A percentile compares a stretch with the other conserved stretches of the same genome.
Conservation (phyloP, 2,888 invertebrate species). For the Epistrophe grossulariae region DNA sequence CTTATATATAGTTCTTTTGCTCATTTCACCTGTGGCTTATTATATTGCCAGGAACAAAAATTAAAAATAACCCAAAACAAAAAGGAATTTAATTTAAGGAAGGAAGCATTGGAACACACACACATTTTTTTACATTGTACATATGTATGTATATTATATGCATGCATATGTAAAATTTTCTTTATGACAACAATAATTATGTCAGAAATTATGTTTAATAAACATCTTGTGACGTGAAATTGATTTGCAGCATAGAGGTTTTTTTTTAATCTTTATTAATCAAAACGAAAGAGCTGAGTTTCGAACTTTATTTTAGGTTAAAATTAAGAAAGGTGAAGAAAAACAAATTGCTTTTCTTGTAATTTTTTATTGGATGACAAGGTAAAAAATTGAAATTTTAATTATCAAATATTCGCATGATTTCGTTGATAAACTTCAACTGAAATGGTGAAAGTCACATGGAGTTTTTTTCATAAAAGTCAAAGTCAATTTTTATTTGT, state of each 20-base stretch:
- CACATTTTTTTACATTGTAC: no score
- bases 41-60: constrained; percentile 20
- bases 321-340: not conserved
- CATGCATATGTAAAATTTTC: not conserved
- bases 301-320: constrained; percentile 14
- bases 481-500: no score
- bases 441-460: not conserved
- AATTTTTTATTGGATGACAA: not conserved
- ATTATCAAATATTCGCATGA: not conserved
- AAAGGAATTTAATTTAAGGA: constrained; percentile 5
- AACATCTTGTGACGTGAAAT: constrained; percentile 15
- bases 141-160: not conserved
- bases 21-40: constrained; percentile 52
- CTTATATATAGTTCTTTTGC: constrained; percentile 39
- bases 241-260: not conserved
- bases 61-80: not conserved
- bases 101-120: constrained; percentile 1
- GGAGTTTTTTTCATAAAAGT: no score
- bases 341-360: not conserved
- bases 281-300: constrained; percentile 37
- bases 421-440: not conserved
- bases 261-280: not conserved
- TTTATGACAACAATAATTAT: constrained; percentile 36
- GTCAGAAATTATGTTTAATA: constrained; percentile 32
- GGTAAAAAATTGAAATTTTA: not conserved